Evolutionary conservation across 1,140 invertebrate genomes (phyloP).

Genomic region (Ephestia elutella): DNA sequence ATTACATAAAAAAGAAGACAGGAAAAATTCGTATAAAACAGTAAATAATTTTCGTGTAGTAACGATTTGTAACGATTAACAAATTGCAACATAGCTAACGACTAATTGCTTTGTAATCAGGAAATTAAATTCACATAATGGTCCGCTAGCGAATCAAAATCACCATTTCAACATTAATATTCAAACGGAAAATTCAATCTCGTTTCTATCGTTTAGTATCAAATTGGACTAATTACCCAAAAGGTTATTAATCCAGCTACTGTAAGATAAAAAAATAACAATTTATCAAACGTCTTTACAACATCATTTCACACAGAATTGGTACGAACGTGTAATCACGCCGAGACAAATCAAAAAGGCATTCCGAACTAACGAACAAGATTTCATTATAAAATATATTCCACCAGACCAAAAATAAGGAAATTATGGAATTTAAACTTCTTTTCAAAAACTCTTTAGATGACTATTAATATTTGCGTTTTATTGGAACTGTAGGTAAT

Average conservation of each 20-base stretch:
- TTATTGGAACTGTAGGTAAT: too few species aligned
- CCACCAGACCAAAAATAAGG: slow-evolving; percentile 2
- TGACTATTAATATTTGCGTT: too few species aligned
- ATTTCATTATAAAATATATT: slow-evolving; percentile 67
- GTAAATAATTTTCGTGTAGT: too few species aligned
- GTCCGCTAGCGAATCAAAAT: background rate
- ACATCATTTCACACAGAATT: slow-evolving; percentile 6
- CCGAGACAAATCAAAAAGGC: slow-evolving; percentile 13
- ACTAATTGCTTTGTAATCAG: background rate
- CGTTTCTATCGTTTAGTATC: background rate
- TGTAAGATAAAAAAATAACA: slow-evolving; percentile 20
- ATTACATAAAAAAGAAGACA: too few species aligned
- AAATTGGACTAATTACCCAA: slow-evolving; percentile 14
- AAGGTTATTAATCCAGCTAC: slow-evolving; percentile 5
- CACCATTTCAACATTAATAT: background rate
- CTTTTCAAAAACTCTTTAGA: too few species aligned
- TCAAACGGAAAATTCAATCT: background rate
- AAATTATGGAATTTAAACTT: background rate
- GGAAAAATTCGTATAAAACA: too few species aligned
- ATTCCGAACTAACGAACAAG: slow-evolving; percentile 49
- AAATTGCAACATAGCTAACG: background rate
- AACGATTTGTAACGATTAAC: too few species aligned
- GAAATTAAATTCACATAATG: background rate
- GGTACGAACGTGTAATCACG: slow-evolving; percentile 19
- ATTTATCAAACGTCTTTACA: slow-evolving; percentile 7